Base-by-base conservation (phyloP, 2,888 invertebrate species). In the Platypus cylindrus region DNA sequence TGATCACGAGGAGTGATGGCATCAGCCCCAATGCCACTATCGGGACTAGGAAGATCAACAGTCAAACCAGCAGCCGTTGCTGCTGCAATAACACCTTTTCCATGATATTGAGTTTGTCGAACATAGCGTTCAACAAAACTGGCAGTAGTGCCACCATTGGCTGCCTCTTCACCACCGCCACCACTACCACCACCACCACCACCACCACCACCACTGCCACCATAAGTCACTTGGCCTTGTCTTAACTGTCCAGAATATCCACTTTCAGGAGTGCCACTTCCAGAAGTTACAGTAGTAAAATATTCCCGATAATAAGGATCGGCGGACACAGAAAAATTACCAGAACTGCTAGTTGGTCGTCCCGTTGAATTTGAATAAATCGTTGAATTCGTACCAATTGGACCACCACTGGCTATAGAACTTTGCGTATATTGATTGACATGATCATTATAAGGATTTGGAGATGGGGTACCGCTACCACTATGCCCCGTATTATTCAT, bases 1-100 rank as follows among this genome's bases (percentile, higher is more conserved):
- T 87, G 86, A 65, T 86, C 86, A 54, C 86, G 70, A 45, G 90
- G 89, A 41, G 90, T 90, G 60, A 89, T 86, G 49, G 89, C 85
- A 58, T 90, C 87, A 23, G 89, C 85, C 45, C 93, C 93, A 57
- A 94, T 93, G 45, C 94, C 94, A 58, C 87, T 87, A 68, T 94
- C 94, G 17, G 91, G 90, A 51, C 90, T 90, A 17, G 93, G 91
- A 58, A 94, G 74, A 66, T 93, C 93, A 56, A 90, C 90, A 32
- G 89, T 87, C 49, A 90, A 75, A 26, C 85, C 86, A 45, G 78
- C 78, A 38, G 78, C 78, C 47, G 75, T 74, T 54, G 78, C 77
- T 42, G 78, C 78, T 49, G 76, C 75, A 55, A 84, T 71, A 56
- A 77, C 70, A 55, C 78, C 70, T 66, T 79, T 71, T 56, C 75